A percentile compares a stretch with the other conserved stretches of the same genome.
Evolutionary conservation across 2,113 vertebrate genomes (phyloP).

Genomic region (Acrocephalus kingi): DNA sequence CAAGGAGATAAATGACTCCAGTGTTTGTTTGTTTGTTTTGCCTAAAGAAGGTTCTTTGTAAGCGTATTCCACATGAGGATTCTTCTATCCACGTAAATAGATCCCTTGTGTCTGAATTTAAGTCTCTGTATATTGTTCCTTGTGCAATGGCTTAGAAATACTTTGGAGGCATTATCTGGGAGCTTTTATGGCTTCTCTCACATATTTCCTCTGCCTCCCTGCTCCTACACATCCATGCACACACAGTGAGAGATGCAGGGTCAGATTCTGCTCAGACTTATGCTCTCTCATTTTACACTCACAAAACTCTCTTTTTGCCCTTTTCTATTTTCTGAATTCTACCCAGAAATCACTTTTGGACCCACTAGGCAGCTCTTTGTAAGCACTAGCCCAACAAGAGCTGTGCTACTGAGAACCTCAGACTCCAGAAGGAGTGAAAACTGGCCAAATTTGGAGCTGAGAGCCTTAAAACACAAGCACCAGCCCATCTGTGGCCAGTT

Average conservation of each 20-base stretch:
- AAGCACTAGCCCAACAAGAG: background rate
- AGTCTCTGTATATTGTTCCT: slow-evolving; percentile 51
- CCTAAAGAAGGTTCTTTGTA: slow-evolving; percentile 65
- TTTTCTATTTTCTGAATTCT: background rate
- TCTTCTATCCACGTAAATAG: slow-evolving; percentile 40
- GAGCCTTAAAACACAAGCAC: background rate
- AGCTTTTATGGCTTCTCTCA: slow-evolving; percentile 22
- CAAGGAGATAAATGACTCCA: slow-evolving; percentile 55
- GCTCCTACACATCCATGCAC: background rate
- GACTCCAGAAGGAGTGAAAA: background rate
- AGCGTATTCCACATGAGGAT: slow-evolving; percentile 30
- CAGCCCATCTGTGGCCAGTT: background rate
- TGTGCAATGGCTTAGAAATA: slow-evolving; percentile 29
- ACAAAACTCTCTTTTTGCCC: background rate
- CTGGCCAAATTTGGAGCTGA: background rate
- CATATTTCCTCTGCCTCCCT: slow-evolving; percentile 41
- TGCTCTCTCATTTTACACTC: background rate
- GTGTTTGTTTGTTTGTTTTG: slow-evolving; percentile 61
- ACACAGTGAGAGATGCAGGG: background rate
- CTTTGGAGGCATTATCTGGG: slow-evolving; percentile 39
- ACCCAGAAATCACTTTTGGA: background rate
- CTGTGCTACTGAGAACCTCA: background rate
- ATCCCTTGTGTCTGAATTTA: slow-evolving; percentile 52
- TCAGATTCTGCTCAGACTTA: background rate
- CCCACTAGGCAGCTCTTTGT: background rate